Conservation (phyloP, 2,888 invertebrate genomes). For the Parasteatoda lunata region DNA sequence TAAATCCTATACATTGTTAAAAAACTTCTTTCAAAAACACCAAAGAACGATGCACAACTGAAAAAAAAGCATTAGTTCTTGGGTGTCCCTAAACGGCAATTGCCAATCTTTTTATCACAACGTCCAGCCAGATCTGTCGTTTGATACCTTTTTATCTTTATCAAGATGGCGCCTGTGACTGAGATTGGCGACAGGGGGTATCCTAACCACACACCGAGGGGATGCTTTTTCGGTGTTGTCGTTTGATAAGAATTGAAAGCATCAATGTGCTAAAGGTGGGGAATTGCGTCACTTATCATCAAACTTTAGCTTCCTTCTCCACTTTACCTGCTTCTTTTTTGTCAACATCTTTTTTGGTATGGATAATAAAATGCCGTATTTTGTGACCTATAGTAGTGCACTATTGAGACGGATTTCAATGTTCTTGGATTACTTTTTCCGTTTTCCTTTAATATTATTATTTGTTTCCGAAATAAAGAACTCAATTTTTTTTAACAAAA, state of each 20-base stretch:
- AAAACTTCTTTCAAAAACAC: no score
- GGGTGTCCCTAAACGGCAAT: constrained; percentile 47
- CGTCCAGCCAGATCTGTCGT: constrained; percentile 59
- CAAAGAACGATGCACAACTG: no score
- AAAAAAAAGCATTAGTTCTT: not conserved
- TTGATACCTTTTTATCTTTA: constrained; percentile 63
- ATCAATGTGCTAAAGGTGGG: constrained; percentile 7
- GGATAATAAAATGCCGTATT: no score
- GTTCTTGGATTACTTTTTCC: no score
- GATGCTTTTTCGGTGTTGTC: constrained; percentile 34
- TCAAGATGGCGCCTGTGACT: constrained; percentile 65
- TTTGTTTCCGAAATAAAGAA: no score
- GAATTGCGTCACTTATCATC: constrained; percentile 27
- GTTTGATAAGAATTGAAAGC: constrained; percentile 62
- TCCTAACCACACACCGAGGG: constrained; percentile 52
- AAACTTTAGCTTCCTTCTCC: not conserved
- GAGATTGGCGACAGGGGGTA: constrained; percentile 41
- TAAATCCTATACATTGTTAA: no score
- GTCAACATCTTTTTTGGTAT: no score
- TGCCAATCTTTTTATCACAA: constrained; percentile 47
- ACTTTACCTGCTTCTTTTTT: not conserved
- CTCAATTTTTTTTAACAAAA: no score
- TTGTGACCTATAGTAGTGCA: no score
- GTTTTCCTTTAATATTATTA: no score
- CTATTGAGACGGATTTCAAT: no score